Evolutionary conservation across 2,888 invertebrate genomes (phyloP).

Genomic region (Mythimna albipuncta): DNA sequence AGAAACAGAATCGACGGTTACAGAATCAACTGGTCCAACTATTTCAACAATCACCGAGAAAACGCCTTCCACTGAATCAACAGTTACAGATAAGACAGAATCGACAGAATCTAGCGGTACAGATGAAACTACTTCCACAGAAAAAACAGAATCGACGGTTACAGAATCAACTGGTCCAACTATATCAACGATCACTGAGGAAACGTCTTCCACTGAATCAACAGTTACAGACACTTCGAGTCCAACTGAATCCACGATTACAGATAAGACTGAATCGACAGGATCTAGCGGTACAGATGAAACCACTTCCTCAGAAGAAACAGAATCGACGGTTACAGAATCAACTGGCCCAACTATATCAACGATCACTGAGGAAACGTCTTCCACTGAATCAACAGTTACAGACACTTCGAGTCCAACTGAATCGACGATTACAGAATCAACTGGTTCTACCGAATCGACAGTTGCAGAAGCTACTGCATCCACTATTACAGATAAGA

Average conservation of each 20-base stretch:
- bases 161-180: conserved; percentile 25
- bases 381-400: conserved; percentile 10
- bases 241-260: conserved; percentile 26
- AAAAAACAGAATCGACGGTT: neutral
- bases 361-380: conserved; percentile 11
- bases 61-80: conserved; percentile 14
- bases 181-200: conserved; percentile 9
- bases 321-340: conserved; percentile 4
- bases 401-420: conserved; percentile 1
- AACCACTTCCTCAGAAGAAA: neutral
- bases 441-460: conserved; percentile 14
- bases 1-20: conserved; percentile 4
- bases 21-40: conserved; percentile 21
- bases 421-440: conserved; percentile 10
- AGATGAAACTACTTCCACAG: neutral
- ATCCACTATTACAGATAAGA: conserved; percentile 16
- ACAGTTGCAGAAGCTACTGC: conserved; percentile 18
- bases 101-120: neutral
- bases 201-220: conserved; percentile 11
- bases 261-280: conserved; percentile 5
- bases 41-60: conserved; percentile 10
- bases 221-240: conserved; percentile 7
- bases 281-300: neutral
- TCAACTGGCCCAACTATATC: conserved; percentile 26
- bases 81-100: neutral